A percentile compares a stretch with the other conserved stretches of the same genome.
Evolutionary conservation across 2,113 vertebrate species (phyloP).

Genomic region (Oryzias celebensis): DNA sequence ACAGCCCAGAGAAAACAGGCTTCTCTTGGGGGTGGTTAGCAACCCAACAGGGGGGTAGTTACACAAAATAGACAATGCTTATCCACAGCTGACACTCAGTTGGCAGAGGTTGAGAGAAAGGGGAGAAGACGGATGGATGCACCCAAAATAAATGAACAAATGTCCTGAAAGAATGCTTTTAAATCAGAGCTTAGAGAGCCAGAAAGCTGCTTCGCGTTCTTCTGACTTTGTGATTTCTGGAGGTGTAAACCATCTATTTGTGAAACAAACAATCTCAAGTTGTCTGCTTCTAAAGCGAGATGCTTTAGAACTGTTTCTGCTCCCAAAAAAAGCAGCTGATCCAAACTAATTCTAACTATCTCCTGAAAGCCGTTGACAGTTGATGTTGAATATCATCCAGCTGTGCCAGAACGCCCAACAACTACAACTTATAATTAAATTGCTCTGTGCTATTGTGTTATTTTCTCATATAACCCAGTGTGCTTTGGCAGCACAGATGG

Average conservation of each 20-base stretch:
- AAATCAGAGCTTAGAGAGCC: constrained; percentile 26
- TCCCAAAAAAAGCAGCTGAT: too few species aligned
- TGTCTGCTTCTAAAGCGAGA: too few species aligned
- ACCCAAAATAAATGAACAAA: constrained; percentile 64
- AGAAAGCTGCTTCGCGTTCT: constrained; percentile 9
- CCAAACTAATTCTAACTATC: too few species aligned
- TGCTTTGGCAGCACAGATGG: too few species aligned
- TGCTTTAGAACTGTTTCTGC: too few species aligned
- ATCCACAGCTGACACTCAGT: constrained; percentile 53
- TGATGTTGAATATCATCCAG: too few species aligned
- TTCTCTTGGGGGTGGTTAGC: constrained; percentile 61
- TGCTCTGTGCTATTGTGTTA: too few species aligned
- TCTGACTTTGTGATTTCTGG: constrained; percentile 23
- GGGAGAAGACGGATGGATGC: constrained; percentile 46
- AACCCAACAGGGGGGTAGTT: constrained; percentile 66
- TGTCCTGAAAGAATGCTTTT: constrained; percentile 43
- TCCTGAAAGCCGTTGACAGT: too few species aligned
- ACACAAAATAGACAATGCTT: constrained; percentile 70
- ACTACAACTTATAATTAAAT: too few species aligned
- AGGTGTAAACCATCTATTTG: constrained; percentile 5
- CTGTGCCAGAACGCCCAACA: too few species aligned
- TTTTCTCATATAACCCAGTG: too few species aligned
- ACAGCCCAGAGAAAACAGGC: constrained; percentile 66
- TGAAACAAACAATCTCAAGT: constrained; percentile 10
- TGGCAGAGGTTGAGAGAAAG: constrained; percentile 53